phyloP scores from a whole-genome alignment of 2,888 invertebrate species.

The Tetragnatha montana region DNA sequence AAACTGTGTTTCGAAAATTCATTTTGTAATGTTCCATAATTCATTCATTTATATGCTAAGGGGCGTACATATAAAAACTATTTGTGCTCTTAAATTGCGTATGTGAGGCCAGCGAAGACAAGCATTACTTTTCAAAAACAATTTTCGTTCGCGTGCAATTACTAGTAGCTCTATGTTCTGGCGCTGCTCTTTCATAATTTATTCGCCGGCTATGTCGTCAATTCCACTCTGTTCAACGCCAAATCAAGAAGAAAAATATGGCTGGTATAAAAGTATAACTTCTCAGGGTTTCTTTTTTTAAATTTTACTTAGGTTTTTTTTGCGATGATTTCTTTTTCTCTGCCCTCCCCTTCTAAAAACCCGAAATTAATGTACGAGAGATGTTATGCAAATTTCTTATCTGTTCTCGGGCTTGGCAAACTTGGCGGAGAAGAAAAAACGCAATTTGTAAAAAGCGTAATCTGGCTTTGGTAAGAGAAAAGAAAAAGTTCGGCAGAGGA shows the following conservation, averaged over 20 bases:
- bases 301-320: neutral
- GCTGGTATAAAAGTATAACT: conserved; percentile 52
- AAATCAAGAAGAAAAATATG: conserved; percentile 13
- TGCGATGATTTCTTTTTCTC: conserved; percentile 7
- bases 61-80: conserved; percentile 15
- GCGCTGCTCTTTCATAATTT: conserved; percentile 44
- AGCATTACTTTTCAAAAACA: conserved; percentile 64
- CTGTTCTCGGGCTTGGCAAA: conserved; percentile 40
- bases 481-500: conserved; percentile 12
- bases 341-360: conserved; percentile 21
- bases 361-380: conserved; percentile 61
- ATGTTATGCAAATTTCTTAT: conserved; percentile 69
- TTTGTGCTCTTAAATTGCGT: conserved; percentile 26
- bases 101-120: conserved; percentile 37
- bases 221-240: conserved; percentile 34
- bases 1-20: conserved; percentile 21
- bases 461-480: conserved; percentile 24
- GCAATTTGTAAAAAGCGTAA: conserved; percentile 59
- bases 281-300: neutral
- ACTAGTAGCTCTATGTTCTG: conserved; percentile 42
- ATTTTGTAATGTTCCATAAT: conserved; percentile 53
- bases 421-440: conserved; percentile 45
- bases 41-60: conserved; percentile 57
- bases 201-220: conserved; percentile 35
- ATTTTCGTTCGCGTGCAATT: conserved; percentile 57